Conservation (phyloP, 2,797 vertebrate genomes). For the Chrosomus eos region DNA sequence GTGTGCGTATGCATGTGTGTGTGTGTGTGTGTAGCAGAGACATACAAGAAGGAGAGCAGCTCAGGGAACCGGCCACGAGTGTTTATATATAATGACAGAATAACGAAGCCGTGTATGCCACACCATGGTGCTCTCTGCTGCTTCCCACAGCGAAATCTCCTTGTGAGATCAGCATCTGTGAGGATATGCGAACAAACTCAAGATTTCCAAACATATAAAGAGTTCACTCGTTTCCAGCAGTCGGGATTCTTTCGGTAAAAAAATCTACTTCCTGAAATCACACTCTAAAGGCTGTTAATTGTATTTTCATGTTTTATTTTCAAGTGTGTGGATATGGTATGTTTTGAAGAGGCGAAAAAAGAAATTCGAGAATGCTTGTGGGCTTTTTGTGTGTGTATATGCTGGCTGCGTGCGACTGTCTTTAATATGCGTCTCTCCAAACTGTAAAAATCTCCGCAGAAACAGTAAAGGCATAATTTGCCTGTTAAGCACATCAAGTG, state of each 20-base stretch:
- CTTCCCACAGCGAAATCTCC: conserved; percentile 22
- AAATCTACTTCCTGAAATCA: background rate
- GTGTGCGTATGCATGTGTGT: conserved; percentile 71
- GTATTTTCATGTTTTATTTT: background rate
- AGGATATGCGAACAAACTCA: background rate
- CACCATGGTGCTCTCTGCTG: conserved; percentile 75
- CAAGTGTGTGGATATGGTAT: background rate
- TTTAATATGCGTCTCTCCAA: conserved; percentile 64
- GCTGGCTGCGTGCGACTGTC: conserved; percentile 8
- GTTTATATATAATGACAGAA: conserved; percentile 86
- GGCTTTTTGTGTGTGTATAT: conserved; percentile 17
- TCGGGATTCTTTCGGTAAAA: background rate
- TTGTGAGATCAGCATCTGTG: conserved; percentile 24
- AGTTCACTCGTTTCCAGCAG: background rate
- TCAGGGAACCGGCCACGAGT: conserved; percentile 75
- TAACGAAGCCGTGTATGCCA: conserved; percentile 83
- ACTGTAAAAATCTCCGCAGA: conserved; percentile 37
- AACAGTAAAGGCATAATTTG: conserved; percentile 54
- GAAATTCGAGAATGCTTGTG: background rate
- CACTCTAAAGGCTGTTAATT: background rate
- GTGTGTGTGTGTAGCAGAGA: conserved; percentile 58
- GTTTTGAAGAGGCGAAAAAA: background rate
- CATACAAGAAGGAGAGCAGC: conserved; percentile 57
- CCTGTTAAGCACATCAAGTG: conserved; percentile 55
- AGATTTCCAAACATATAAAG: background rate